These are phyloP conservation scores for Ciconia boyciana DNA, from an alignment of 2,113 vertebrate species.

Conservation along the genomic window DNA sequence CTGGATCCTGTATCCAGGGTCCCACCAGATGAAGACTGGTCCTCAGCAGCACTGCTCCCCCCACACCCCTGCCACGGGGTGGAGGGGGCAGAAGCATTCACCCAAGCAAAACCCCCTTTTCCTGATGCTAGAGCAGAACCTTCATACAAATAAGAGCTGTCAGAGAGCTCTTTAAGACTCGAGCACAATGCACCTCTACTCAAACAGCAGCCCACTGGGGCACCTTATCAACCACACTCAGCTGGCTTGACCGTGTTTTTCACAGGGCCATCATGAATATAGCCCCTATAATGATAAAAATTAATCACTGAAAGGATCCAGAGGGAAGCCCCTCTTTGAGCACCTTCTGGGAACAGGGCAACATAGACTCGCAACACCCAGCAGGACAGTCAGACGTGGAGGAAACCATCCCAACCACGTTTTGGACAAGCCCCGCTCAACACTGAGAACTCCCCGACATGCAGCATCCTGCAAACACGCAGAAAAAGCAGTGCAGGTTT, in stretches of 20 bases:
- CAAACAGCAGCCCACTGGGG: neutral
- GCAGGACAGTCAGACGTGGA: accelerated
- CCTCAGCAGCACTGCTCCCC: neutral
- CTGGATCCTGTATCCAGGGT: neutral
- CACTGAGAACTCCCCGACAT: neutral
- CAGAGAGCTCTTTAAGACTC: neutral
- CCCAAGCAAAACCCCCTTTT: neutral
- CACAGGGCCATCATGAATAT: no score
- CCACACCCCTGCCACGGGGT: accelerated
- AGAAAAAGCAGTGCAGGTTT: accelerated
- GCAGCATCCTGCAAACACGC: neutral
- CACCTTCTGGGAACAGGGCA: neutral
- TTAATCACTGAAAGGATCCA: neutral
- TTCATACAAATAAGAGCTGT: neutral
- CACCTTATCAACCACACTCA: neutral
- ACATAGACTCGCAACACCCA: accelerated
- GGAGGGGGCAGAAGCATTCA: neutral
- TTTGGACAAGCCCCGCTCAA: neutral
- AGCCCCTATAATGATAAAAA: neutral
- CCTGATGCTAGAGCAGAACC: neutral
- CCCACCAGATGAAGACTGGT: no score
- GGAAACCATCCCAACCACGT: neutral
- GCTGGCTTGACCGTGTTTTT: neutral
- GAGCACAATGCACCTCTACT: neutral
- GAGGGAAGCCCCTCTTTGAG: neutral